Evolutionary conservation across 2,113 vertebrate genomes (phyloP), one percentile per base, ranked within the genome.

Genomic region (Amazona vittata): DNA sequence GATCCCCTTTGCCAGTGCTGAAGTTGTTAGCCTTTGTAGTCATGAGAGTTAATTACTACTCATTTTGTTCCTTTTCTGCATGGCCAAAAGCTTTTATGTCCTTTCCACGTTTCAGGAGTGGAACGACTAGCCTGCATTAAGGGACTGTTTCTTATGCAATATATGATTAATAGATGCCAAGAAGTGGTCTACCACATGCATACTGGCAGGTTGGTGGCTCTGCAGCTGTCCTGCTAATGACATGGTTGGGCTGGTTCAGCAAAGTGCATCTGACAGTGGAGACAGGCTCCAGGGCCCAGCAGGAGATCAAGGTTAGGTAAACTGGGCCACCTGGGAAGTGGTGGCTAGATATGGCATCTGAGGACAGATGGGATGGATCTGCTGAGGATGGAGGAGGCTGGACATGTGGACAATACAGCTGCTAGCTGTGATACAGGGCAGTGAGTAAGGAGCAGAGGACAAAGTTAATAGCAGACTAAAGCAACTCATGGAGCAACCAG

Each of bases 21-120:
- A 93, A 89, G 80, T 83, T 78, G 60, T 79, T 77, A 24, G 90
- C 79, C 90, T 96, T 95, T 96, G 92, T 96, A 92, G 96, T 93
- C 89, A 86, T 49, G 85, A 92, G 79, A 88, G 90, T 96, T 96
- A 96, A 96, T 96, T 96, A 90, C 68, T 7, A 3, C 79, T 96
- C 68, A 44, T 91, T 93, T 96, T 94, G 75, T 88, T 92, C 90
- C 59, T 88, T 88, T 88, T 89, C 90, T 94, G 76, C 94, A 20
- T 12, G 65, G 80, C 73, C 69, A 78, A 86, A 90, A 89, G 83
- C 95, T 94, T 95, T 96, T 60, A 90, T 90, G 90, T 92, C 80
- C 65, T 78, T 81, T 78, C 43, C 73, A 25, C 29, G 31, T 76
- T 77, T 78, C 4, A 1, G 43, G 86, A 94, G 57, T 88, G 83